A percentile compares a stretch with the other conserved stretches of the same genome.
Evolutionary conservation across 1,140 invertebrate species (phyloP).

Genomic region (Araneus ventricosus): DNA sequence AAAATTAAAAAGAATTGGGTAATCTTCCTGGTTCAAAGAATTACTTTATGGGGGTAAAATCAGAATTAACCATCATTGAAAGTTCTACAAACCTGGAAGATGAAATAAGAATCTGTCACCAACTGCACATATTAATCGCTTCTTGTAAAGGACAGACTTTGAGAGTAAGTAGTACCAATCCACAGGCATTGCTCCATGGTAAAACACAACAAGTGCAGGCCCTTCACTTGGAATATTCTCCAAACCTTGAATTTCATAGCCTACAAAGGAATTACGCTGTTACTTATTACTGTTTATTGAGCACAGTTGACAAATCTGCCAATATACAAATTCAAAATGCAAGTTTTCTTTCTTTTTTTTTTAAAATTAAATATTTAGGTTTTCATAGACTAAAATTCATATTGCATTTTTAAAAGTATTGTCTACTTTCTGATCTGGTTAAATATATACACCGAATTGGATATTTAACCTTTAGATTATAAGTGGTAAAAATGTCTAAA

Average conservation of each 20-base stretch:
- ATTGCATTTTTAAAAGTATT: no score
- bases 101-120: slow-evolving; percentile 97
- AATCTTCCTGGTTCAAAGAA: no score
- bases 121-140: slow-evolving; percentile 90
- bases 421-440: no score
- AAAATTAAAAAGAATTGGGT: no score
- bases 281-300: not conserved
- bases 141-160: slow-evolving; percentile 89
- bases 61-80: no score
- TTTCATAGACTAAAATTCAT: no score
- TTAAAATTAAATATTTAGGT: no score
- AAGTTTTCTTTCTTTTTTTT: not conserved
- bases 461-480: no score
- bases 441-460: no score
- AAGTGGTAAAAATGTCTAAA: no score
- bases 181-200: slow-evolving; percentile 97
- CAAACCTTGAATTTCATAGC: slow-evolving; percentile 93
- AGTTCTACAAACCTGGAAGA: slow-evolving; percentile 88
- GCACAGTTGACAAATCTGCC: not conserved
- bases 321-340: not conserved
- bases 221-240: slow-evolving; percentile 94
- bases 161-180: slow-evolving; percentile 98
- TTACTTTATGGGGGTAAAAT: no score
- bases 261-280: not conserved
- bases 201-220: slow-evolving; percentile 95